Evolutionary conservation across 2,888 invertebrate species (phyloP).

Genomic region (Heliconius ethilla): DNA sequence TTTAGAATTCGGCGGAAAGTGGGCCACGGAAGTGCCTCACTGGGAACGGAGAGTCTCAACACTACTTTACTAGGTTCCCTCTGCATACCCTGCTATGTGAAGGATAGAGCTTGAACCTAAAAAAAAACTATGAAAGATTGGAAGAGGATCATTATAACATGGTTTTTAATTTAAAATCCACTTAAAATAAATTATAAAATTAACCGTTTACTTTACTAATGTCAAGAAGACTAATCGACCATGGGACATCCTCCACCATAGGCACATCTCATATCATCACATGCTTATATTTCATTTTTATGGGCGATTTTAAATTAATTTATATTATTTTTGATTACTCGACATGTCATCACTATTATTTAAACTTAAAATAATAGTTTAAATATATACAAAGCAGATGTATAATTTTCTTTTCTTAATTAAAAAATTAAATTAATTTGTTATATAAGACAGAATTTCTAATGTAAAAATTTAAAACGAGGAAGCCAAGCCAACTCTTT

Average conservation of each 20-base stretch:
- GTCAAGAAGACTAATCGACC: conserved; percentile 24
- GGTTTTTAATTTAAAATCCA: conserved; percentile 39
- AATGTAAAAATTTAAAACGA: conserved; percentile 4
- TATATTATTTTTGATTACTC: conserved; percentile 7
- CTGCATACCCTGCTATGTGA: too few species aligned
- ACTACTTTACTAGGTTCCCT: too few species aligned
- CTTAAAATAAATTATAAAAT: conserved; percentile 29
- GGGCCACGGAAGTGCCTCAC: too few species aligned
- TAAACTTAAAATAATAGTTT: not conserved
- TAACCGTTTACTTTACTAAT: conserved; percentile 32
- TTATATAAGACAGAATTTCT: conserved; percentile 1
- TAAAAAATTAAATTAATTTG: too few species aligned
- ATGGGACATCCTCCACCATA: not conserved
- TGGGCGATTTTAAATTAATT: not conserved
- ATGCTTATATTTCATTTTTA: conserved; percentile 1
- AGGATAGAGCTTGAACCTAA: not conserved
- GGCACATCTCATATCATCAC: not conserved
- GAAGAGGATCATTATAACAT: conserved; percentile 38
- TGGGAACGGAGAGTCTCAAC: too few species aligned
- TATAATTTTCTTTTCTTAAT: too few species aligned
- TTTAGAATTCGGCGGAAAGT: too few species aligned
- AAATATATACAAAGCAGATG: conserved; percentile 1
- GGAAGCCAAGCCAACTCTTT: conserved; percentile 10
- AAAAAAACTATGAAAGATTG: conserved; percentile 37
- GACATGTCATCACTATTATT: not conserved